These are phyloP conservation scores for Apotomis betuletana DNA, from an alignment of 2,888 invertebrate genomes.

Conservation along the genomic window DNA sequence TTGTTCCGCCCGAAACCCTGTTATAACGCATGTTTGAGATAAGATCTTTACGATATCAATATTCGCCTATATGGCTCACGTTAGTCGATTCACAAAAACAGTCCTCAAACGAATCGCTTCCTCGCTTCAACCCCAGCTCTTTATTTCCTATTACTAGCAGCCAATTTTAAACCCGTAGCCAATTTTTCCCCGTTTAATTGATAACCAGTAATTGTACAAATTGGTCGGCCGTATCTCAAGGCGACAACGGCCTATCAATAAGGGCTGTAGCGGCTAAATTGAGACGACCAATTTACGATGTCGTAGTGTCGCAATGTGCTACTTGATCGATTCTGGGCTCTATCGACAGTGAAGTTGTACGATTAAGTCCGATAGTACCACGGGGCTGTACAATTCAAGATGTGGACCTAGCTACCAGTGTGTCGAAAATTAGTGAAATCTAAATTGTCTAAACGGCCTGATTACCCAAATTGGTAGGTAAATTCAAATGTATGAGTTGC, in stretches of 20 bases:
- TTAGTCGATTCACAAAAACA: too few relatives aligned
- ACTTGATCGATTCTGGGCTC: conserved; percentile 23
- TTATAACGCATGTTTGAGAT: too few relatives aligned
- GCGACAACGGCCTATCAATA: conserved; percentile 79
- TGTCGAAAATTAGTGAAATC: too few relatives aligned
- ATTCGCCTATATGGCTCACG: too few relatives aligned
- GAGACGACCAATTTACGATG: conserved; percentile 37
- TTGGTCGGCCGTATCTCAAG: conserved; percentile 69
- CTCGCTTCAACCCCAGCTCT: not conserved
- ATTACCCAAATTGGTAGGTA: too few relatives aligned
- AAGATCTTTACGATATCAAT: too few relatives aligned
- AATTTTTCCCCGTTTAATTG: conserved; percentile 48
- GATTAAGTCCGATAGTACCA: too few relatives aligned
- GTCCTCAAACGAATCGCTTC: not conserved
- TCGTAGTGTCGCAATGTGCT: conserved; percentile 22
- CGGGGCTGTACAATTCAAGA: too few relatives aligned
- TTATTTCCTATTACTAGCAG: not conserved
- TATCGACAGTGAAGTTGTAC: conserved; percentile 11
- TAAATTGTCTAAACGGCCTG: too few relatives aligned
- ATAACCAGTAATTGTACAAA: conserved; percentile 63
- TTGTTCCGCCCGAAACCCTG: too few relatives aligned
- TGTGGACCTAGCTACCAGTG: too few relatives aligned
- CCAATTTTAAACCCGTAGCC: conserved; percentile 18
- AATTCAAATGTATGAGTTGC: too few relatives aligned
- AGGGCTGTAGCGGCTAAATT: conserved; percentile 46